Evolutionary conservation across 1,140 invertebrate genomes (phyloP), one percentile per base, ranked within the genome.

Genomic region (Drosophila pseudoobscura): DNA sequence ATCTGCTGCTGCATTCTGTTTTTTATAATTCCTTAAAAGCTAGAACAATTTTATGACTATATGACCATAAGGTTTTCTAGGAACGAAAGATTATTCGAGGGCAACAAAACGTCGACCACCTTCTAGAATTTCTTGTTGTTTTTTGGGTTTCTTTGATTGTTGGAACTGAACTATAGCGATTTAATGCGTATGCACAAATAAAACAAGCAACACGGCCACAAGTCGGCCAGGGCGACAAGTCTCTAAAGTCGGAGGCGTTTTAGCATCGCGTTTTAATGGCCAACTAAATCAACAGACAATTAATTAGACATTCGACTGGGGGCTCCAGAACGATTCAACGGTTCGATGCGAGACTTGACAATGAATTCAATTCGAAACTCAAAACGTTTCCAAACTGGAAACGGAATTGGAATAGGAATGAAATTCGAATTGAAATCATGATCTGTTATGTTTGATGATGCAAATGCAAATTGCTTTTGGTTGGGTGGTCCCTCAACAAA

Each of bases 271-370:
- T 80, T 78, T 75, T 73, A 78, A 78, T 72, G 75, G 68, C 64
- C 77, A 71, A 85, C 82, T 78, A 85, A 85, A 87, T 85, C 82
- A 85, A 87, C 74, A 87, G 76, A 87, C 82, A 85, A 87, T 85
- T 85, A 85, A 85, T 85, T 85, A 80, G 59, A 78, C 64, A 87
- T 74, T 74, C 58, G 70, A 73, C 70, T 73, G 71, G 29, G 22
- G 41, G 54, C 39, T 22, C 52, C 29, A 62, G 44, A 57, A 39
- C 35, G 11, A 39, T 4, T 39, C 35, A 4, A 11, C 35, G 3
- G 9, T 9, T 35, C 31, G 8, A 9, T 11, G 31, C 31, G 9
- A 35, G 11, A 39, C 35, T 39, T 13, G 55, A 78, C 76, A 78
- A 74, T 62, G 55, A 49, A 52, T 41, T 41, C 35, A 13, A 39